phyloP scores from a whole-genome alignment of 2,113 vertebrate species.

The Campylomormyrus tamandua region DNA sequence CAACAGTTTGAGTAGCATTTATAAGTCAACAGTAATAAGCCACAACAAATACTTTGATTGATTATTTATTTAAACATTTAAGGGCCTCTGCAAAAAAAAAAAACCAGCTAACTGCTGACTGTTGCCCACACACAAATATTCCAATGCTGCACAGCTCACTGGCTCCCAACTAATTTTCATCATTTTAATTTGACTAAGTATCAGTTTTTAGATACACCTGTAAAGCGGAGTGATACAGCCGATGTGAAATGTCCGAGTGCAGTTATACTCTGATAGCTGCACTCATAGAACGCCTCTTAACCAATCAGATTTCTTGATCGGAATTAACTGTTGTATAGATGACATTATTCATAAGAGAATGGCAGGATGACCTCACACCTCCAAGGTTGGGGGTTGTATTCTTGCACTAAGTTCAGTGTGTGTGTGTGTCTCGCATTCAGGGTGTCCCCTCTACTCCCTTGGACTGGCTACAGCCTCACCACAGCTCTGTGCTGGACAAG shows the following conservation, averaged over 20 bases:
- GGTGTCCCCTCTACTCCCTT: neutral
- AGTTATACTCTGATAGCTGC: neutral
- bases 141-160: neutral
- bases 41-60: neutral
- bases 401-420: neutral
- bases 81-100: neutral
- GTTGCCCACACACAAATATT: neutral
- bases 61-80: neutral
- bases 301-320: neutral
- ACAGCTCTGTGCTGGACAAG: neutral
- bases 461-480: neutral
- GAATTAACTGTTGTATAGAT: neutral
- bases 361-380: neutral
- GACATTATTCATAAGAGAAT: neutral
- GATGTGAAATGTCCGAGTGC: neutral
- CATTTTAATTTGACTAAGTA: neutral
- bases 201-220: neutral
- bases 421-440: neutral
- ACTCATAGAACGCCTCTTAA: neutral
- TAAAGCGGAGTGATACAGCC: neutral
- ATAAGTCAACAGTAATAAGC: neutral
- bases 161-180: neutral
- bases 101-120: neutral
- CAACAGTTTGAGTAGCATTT: neutral
- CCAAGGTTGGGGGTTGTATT: neutral